Percentiles rank a stretch among this genome's conserved stretches.
phyloP scores from a whole-genome alignment of 2,888 invertebrate genomes.

The Cremastobaeus sp. region DNA sequence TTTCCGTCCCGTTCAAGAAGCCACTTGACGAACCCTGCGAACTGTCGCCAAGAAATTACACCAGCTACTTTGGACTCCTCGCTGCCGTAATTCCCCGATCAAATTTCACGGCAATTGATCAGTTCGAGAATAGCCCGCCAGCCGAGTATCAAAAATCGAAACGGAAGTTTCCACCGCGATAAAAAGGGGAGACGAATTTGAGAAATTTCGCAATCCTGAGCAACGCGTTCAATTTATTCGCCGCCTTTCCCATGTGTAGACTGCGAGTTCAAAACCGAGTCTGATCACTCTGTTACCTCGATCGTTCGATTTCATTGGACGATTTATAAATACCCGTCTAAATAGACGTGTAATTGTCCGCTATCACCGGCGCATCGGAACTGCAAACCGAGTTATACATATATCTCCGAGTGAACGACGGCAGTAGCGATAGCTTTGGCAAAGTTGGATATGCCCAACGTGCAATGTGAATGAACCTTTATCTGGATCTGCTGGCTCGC shows the following conservation, averaged over 20 bases:
- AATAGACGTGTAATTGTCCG: slow-evolving; percentile 31
- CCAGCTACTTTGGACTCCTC: not conserved
- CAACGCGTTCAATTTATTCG: too few species aligned
- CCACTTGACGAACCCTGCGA: slow-evolving; percentile 10
- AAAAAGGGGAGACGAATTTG: too few species aligned
- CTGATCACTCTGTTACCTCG: too few species aligned
- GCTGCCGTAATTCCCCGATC: not conserved
- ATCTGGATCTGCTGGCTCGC: slow-evolving; percentile 56
- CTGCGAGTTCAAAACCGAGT: too few species aligned
- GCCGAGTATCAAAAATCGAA: too few species aligned
- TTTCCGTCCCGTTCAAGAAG: not conserved
- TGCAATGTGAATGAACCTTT: slow-evolving; percentile 61
- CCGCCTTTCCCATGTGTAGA: too few species aligned
- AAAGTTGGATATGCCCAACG: slow-evolving; percentile 21
- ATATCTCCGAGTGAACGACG: slow-evolving; percentile 23
- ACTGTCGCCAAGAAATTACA: slow-evolving; percentile 5
- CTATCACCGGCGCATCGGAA: slow-evolving; percentile 28
- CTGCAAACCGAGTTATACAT: slow-evolving; percentile 37
- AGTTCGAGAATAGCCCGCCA: too few species aligned
- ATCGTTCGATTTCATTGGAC: not conserved
- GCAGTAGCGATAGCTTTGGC: slow-evolving; percentile 39
- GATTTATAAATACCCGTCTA: slow-evolving; percentile 31
- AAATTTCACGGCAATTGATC: too few species aligned
- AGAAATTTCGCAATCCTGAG: too few species aligned
- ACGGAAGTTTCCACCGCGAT: too few species aligned